Conservation (phyloP, 2,888 invertebrate species). For the Mellilla xanthometata region DNA sequence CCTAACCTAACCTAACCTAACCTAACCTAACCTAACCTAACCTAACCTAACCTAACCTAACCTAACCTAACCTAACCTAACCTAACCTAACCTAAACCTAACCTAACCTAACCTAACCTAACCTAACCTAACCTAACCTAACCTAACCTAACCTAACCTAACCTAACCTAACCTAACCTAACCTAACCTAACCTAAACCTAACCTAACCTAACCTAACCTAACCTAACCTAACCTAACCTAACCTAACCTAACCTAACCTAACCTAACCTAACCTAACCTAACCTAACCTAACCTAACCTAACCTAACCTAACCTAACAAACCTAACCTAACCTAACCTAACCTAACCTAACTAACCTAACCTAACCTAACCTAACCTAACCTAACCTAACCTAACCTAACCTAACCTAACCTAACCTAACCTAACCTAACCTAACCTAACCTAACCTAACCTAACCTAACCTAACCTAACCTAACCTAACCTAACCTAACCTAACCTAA, state of each 20-base stretch:
- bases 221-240: neutral
- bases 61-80: slow-evolving; percentile 17
- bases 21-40: slow-evolving; percentile 10
- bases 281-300: neutral
- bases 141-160: slow-evolving; percentile 16
- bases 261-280: neutral
- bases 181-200: slow-evolving; percentile 23
- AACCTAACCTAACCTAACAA: neutral
- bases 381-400: slow-evolving; percentile 14
- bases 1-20: slow-evolving; percentile 17
- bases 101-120: slow-evolving; percentile 22
- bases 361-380: slow-evolving; percentile 23
- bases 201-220: slow-evolving; percentile 13
- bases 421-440: slow-evolving; percentile 24
- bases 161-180: slow-evolving; percentile 21
- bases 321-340: slow-evolving; percentile 21
- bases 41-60: slow-evolving; percentile 29
- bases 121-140: slow-evolving; percentile 15
- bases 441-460: slow-evolving; percentile 20
- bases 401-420: slow-evolving; percentile 18
- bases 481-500: slow-evolving; percentile 24
- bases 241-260: neutral
- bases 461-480: slow-evolving; percentile 19
- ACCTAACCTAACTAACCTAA: slow-evolving; percentile 28
- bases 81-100: slow-evolving; percentile 17